Evolutionary conservation across 2,888 invertebrate genomes (phyloP), one percentile per base, ranked within the genome.

Genomic region (Zonitis immaculata): DNA sequence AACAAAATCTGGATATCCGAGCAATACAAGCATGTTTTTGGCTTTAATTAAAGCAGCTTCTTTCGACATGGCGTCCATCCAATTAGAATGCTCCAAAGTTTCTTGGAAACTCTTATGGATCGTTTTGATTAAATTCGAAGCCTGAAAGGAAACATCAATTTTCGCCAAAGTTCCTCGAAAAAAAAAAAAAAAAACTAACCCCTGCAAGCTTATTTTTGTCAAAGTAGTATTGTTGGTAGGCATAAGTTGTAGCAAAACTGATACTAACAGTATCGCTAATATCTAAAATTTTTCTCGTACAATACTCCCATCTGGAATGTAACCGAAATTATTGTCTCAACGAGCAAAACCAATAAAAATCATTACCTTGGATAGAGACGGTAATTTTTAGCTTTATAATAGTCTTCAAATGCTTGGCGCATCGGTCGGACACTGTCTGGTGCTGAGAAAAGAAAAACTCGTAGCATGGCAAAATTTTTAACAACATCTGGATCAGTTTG

Each of bases 51-150:
- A 65, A 1, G 81, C 80, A 8, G 74, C 72, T 7, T 63, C 62
- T 65, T 76, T 78, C 0, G 81, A 79, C 8, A 67, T 61, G 0
- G 74, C 73, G 59, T 82, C 82, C 77, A 82, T 78, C 82, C 82
- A 82, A 11, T 74, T 71, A 7, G 76, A 72, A 22, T 74, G 71
- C 8, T 71, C 57, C 4, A 82, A 61, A 1, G 78, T 68, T 25
- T 77, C 74, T 51, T 72, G 69, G 62, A 81, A 82, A 1, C 78
- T 74, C 18, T 66, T 63, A 44, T 76, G 68, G 1, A 82, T 67
- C 64, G 80, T 76, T 42, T 70, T 66, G 3, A 80, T 73, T 76
- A 78, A 73, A 48, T 70, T 64, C 4, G 57, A 44, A 4, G 71
- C 71, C 74, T 75, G 44, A 32, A 42, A 25, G n/a, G 11, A 47